A percentile compares a stretch with the other conserved stretches of the same genome.
Evolutionary conservation across 1,140 invertebrate genomes (phyloP).

Genomic region (Leptonema lineaticorne): DNA sequence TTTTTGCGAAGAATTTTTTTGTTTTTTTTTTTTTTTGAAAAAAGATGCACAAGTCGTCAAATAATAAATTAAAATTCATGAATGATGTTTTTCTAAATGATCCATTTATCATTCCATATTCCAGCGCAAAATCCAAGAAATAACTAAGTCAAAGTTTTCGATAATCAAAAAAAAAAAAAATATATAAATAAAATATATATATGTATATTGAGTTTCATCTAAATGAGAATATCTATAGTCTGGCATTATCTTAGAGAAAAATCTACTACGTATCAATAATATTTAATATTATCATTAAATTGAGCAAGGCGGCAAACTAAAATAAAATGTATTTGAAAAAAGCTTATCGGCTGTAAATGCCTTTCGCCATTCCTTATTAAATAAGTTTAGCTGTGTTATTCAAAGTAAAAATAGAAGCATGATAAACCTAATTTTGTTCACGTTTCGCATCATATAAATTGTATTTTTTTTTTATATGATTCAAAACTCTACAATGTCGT

Average conservation of each 20-base stretch:
- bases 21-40: not conserved
- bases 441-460: not conserved
- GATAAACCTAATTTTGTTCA: not conserved
- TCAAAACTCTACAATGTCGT: not conserved
- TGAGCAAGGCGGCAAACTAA: slow-evolving; percentile 40
- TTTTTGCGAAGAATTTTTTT: not conserved
- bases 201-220: slow-evolving; percentile 30
- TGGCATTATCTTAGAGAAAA: slow-evolving; percentile 22
- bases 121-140: slow-evolving; percentile 26
- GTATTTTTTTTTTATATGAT: not conserved
- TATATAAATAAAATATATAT: slow-evolving; percentile 23
- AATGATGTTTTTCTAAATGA: slow-evolving; percentile 37
- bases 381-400: slow-evolving; percentile 40
- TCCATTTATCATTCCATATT: slow-evolving; percentile 41
- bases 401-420: not conserved
- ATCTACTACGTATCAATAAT: slow-evolving; percentile 32
- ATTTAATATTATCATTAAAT: slow-evolving; percentile 25
- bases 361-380: slow-evolving; percentile 38
- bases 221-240: slow-evolving; percentile 30
- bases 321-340: slow-evolving; percentile 34
- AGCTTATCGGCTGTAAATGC: slow-evolving; percentile 34
- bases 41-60: not conserved
- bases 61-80: slow-evolving; percentile 23
- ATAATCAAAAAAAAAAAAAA: slow-evolving; percentile 21
- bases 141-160: slow-evolving; percentile 15